Conservation (phyloP, 1,140 invertebrate genomes). For the Drosophila sechellia region DNA sequence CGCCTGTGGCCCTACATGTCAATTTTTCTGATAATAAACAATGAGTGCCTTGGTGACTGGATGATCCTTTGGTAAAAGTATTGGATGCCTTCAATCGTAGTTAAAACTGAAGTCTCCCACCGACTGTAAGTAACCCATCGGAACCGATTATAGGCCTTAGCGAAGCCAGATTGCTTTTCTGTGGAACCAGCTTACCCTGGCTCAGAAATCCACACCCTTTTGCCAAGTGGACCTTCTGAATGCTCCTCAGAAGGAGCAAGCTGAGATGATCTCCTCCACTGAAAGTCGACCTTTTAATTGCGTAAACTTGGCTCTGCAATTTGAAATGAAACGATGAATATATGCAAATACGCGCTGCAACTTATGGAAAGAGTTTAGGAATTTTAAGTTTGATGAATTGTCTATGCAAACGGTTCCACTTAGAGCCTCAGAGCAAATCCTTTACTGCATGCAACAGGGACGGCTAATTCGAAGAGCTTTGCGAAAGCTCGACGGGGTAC, state of each 20-base stretch:
- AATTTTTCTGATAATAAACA: too few species aligned
- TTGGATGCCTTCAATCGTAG: too few species aligned
- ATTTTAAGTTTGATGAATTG: background rate
- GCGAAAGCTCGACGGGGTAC: background rate
- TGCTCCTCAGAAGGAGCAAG: background rate
- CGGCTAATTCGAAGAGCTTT: background rate
- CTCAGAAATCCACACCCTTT: background rate
- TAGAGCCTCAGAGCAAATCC: background rate
- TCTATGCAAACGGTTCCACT: background rate
- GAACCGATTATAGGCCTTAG: background rate
- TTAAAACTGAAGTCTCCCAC: too few species aligned
- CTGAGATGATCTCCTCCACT: too few species aligned
- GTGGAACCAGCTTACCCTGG: background rate
- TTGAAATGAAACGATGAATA: background rate
- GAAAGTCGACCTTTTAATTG: too few species aligned
- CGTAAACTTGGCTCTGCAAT: constrained; percentile 1
- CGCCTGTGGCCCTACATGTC: too few species aligned
- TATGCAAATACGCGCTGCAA: background rate
- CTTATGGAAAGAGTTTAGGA: background rate
- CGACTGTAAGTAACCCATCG: too few species aligned
- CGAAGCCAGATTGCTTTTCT: background rate
- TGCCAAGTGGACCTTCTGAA: background rate
- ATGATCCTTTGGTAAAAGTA: too few species aligned
- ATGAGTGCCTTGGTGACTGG: too few species aligned
- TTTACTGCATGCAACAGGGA: background rate